Evolutionary conservation across 2,113 vertebrate species (phyloP), one percentile per base, ranked within the genome.

Genomic region (Hemicordylus capensis): DNA sequence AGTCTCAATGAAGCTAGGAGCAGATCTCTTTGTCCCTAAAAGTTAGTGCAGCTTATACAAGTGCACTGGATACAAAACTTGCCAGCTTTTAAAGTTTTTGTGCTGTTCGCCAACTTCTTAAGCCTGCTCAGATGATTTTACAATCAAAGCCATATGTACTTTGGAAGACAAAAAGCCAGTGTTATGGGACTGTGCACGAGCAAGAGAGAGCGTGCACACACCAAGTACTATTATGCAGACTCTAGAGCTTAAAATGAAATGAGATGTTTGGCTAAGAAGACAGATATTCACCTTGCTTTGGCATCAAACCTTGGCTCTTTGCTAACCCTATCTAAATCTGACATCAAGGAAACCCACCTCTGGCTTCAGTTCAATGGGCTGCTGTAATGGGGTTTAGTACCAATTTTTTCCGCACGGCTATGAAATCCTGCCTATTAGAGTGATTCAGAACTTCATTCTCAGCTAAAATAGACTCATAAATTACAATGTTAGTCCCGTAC

Each of bases 121-220:
- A 84, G 69, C 39, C 2, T 31, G 83, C 73, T 28, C 17, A 70
- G 61, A 67, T 89, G 83, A 26, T 63, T 10, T 74, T 74, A 88
- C 84, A 92, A 63, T 59, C 19, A 22, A 61, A 44, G 42, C 67
- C 61, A 67, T 73, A 3, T 48, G 76, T 83, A 4, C 44, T 76
- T 85, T 72, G 83, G n/a, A 78, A 77, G 72, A 39, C 89, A 61
- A 82, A 80, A 78, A 3, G 1, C n/a, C 39, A 46, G 66, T 44
- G 34, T 42, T 39, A 61, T 48, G 12, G 48, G 12, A 10, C 51
- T 64, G n/a, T n/a, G n/a, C n/a, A 64, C 58, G 14, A 73, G 58
- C 84, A 84, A 37, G 44, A 39, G 61, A 67, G 46, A 75, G 84
- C 83, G 86, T 90, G 67, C n/a, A n/a, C n/a, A n/a, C 64, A 80